Base-by-base conservation (phyloP, 2,888 invertebrate genomes). In the Orthosia incerta region DNA sequence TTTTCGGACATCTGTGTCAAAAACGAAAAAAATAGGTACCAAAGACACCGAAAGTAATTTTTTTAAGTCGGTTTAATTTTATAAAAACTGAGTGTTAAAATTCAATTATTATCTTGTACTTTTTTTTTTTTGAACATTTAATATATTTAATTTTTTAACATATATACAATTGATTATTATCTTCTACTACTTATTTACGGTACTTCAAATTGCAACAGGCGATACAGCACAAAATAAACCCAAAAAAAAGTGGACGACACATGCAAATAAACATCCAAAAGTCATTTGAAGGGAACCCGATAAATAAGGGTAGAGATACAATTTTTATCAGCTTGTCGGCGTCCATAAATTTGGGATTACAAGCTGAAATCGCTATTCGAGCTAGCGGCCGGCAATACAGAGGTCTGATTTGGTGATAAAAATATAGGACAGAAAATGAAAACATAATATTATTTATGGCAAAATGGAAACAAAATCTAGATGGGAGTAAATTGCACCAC, bases 321-420 rank as follows among this genome's bases (percentile, higher is more conserved):
- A 91, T 92, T 95, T 95, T 95, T 96, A 95, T 95, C 95, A 92
- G 90, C 74, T 80, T 86, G 84, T 86, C 87, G 89, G 89, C 89
- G 89, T 91, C 89, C 93, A 95, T 95, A 96, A 95, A 95, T 96
- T 95, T 89, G 82, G 88, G 92, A 91, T 95, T 94, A 95, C 93
- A 93, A 88, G 88, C 89, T 89, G 89, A 91, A 93, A 92, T 91
- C 90, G 92, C 90, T 91, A 89, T 91, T 90, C 90, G 89, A 90
- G 89, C 89, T 88, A 89, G 87, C 90, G 89, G 85, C 78, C 84
- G 84, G 78, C 75, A 83, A 46, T 20, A 31, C 56, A 26, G 46
- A 45, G 53, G 50, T 50, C 56, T n/a, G 53, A 71, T 79, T 56
- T 31, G 1, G 12, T 1, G 50, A 79, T 75, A 79, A 45, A 31